These are phyloP conservation scores for Caenorhabditis auriculariae DNA, from an alignment of 2,888 invertebrate genomes.

Conservation along the genomic window DNA sequence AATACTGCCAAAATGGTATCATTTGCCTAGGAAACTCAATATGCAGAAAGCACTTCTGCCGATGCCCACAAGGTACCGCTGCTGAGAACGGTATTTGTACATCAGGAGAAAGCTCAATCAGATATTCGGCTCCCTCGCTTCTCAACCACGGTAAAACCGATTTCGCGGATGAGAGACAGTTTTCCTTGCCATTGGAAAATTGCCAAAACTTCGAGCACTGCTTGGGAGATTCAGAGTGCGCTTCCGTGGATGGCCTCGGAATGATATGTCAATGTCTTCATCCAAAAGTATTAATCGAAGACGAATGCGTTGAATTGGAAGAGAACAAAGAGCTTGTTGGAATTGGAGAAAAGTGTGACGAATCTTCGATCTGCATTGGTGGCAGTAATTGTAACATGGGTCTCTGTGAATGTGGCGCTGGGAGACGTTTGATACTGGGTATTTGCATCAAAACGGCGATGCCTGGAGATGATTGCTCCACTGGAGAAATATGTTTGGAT, in stretches of 20 bases:
- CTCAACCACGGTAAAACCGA: constrained; percentile 14
- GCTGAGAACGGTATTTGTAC: constrained; percentile 53
- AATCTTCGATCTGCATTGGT: constrained; percentile 45
- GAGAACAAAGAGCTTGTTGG: constrained; percentile 26
- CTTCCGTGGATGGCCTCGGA: constrained; percentile 41
- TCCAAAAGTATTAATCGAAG: constrained; percentile 29
- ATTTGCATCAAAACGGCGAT: constrained; percentile 44
- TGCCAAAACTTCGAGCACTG: constrained; percentile 48
- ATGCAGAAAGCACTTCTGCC: constrained; percentile 50
- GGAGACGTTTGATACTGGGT: constrained; percentile 40
- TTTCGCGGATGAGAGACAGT: constrained; percentile 17
- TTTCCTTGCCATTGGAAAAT: constrained; percentile 41
- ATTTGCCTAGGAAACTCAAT: constrained; percentile 53
- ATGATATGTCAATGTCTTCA: constrained; percentile 51
- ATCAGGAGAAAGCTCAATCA: constrained; percentile 8
- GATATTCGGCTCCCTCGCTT: constrained; percentile 12
- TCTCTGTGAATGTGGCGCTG: constrained; percentile 37
- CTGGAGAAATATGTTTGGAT: constrained; percentile 53
- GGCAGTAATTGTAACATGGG: constrained; percentile 40
- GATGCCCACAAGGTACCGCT: constrained; percentile 46
- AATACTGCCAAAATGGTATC: constrained; percentile 47
- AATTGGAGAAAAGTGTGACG: constrained; percentile 34
- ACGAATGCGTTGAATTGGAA: constrained; percentile 37
- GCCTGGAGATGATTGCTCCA: constrained; percentile 53
- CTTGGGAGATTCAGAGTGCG: constrained; percentile 47